phyloP scores from a whole-genome alignment of 2,888 invertebrate genomes.

The Morpho helenor region DNA sequence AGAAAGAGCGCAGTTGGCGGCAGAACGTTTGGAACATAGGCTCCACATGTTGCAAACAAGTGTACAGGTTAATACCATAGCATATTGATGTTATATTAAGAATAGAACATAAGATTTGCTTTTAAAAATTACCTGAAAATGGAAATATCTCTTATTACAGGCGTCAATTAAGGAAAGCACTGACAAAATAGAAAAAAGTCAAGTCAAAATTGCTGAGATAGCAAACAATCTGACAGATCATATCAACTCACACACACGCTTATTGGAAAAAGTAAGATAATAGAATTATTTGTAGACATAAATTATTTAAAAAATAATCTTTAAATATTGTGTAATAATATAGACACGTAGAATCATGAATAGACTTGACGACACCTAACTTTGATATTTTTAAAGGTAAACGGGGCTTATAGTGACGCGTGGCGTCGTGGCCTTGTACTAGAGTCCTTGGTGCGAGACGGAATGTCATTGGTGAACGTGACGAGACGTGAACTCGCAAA shows the following conservation, averaged over 20 bases:
- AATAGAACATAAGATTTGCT: too few species aligned
- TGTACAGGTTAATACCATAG: constrained; percentile 50
- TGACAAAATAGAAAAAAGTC: constrained; percentile 60
- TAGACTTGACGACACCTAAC: neutral
- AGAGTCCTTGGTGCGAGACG: constrained; percentile 72
- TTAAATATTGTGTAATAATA: too few species aligned
- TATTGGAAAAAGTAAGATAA: constrained; percentile 63
- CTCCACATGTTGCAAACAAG: constrained; percentile 68
- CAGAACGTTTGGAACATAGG: constrained; percentile 67
- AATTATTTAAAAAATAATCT: too few species aligned
- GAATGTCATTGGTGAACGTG: constrained; percentile 70
- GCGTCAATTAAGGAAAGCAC: constrained; percentile 64
- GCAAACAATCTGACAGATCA: constrained; percentile 63
- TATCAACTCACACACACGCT: constrained; percentile 53
- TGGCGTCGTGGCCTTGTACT: constrained; percentile 75
- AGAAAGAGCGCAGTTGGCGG: constrained; percentile 71
- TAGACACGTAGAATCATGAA: too few species aligned
- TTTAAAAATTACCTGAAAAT: neutral
- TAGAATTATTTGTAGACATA: too few species aligned
- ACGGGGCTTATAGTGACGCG: constrained; percentile 81
- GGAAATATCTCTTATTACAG: constrained; percentile 44
- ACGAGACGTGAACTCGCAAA: constrained; percentile 77
- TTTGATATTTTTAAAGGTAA: constrained; percentile 56
- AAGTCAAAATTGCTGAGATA: constrained; percentile 55
- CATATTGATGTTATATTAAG: neutral